Evolutionary conservation across 2,113 vertebrate genomes (phyloP).

Genomic region (Heliornis fulica): DNA sequence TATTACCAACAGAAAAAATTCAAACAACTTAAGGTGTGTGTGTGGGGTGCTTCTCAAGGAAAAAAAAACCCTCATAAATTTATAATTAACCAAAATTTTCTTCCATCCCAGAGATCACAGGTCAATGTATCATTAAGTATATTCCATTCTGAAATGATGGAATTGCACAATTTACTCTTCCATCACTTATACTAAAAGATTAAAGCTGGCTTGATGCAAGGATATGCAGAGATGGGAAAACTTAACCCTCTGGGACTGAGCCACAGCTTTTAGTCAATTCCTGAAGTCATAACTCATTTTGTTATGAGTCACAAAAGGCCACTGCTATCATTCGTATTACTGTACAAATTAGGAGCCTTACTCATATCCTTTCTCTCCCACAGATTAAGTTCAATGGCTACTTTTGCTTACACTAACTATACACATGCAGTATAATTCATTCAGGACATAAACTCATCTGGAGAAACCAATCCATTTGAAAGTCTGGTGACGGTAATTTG

Average conservation of each 20-base stretch:
- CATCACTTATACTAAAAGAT: background rate
- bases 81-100: background rate
- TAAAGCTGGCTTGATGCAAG: background rate
- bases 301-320: background rate
- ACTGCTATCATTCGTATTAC: background rate
- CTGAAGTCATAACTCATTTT: constrained; percentile 3
- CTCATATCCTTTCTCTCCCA: background rate
- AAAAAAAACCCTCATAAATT: background rate
- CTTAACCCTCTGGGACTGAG: background rate
- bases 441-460: background rate
- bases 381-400: background rate
- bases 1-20: background rate
- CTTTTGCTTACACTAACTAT: background rate
- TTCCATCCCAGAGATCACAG: background rate
- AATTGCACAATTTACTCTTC: background rate
- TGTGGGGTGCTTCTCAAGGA: background rate
- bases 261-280: background rate
- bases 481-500: background rate
- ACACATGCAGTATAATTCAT: background rate
- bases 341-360: background rate
- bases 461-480: background rate
- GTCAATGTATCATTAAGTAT: background rate
- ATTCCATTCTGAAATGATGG: background rate
- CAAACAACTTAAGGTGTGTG: background rate
- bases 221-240: background rate